Evolutionary conservation across 2,113 vertebrate species (phyloP).

Genomic region (Ailuropoda melanoleuca): DNA sequence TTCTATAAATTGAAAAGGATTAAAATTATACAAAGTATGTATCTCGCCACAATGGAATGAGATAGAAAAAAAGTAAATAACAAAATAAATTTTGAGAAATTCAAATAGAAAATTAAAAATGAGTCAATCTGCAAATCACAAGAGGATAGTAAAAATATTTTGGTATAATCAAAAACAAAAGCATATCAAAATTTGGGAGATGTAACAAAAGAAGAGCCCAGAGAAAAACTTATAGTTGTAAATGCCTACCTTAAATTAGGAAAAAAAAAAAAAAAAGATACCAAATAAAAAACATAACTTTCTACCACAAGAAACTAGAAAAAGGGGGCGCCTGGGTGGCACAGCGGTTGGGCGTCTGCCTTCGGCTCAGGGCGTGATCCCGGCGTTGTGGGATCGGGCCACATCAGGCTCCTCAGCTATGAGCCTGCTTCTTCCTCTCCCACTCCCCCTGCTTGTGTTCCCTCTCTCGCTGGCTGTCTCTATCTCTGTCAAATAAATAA

Average conservation of each 20-base stretch:
- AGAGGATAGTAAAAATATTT: not conserved
- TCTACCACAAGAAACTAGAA: not conserved
- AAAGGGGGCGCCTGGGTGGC: too few relatives aligned
- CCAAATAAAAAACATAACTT: not conserved
- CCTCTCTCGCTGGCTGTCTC: too few relatives aligned
- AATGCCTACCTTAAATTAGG: not conserved
- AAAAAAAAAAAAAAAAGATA: not conserved
- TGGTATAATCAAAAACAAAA: not conserved
- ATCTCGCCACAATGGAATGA: not conserved
- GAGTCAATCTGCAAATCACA: not conserved
- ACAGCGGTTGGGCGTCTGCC: too few relatives aligned
- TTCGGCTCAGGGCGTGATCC: too few relatives aligned
- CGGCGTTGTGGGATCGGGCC: too few relatives aligned
- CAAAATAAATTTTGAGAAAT: not conserved
- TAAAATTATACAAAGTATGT: not conserved
- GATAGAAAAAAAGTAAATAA: not conserved
- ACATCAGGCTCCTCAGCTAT: too few relatives aligned
- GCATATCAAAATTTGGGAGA: not conserved
- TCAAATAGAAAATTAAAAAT: not conserved
- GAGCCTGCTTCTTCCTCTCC: too few relatives aligned
- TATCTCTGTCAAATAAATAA: too few relatives aligned
- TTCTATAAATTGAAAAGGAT: not conserved
- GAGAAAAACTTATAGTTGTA: not conserved
- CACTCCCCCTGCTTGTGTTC: too few relatives aligned
- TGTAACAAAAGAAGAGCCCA: not conserved